Conservation (phyloP, 2,888 invertebrate genomes). For the Deilephila elpenor region DNA sequence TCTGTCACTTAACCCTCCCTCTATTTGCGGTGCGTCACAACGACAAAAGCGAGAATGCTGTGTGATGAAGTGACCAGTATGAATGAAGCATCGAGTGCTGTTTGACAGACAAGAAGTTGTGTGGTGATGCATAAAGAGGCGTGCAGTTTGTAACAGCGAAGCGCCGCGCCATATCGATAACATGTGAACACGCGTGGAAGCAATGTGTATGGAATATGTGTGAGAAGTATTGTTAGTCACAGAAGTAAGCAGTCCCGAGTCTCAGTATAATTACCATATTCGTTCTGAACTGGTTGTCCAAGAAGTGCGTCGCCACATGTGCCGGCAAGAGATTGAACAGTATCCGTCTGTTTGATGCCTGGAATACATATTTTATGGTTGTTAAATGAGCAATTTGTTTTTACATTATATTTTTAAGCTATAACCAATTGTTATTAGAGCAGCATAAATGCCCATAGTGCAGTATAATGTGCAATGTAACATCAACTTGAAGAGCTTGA, state of each 20-base stretch:
- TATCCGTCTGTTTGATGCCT: constrained; percentile 93
- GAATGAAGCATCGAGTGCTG: neutral
- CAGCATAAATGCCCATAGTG: no score
- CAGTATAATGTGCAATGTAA: no score
- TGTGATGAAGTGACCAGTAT: constrained; percentile 16
- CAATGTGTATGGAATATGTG: neutral
- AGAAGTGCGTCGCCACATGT: constrained; percentile 96
- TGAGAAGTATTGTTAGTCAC: neutral
- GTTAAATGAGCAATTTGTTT: no score
- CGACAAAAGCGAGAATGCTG: constrained; percentile 35
- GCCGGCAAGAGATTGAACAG: constrained; percentile 95
- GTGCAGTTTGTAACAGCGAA: neutral
- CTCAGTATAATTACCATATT: constrained; percentile 86
- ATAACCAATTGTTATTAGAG: no score
- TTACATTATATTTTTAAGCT: no score
- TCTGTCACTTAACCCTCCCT: constrained; percentile 20
- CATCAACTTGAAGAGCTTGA: no score
- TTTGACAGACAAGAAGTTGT: neutral
- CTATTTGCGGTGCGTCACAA: constrained; percentile 39
- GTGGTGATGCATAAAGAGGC: neutral
- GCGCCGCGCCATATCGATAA: neutral
- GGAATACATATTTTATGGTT: constrained; percentile 32
- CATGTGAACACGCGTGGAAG: constrained; percentile 6
- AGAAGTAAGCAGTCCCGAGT: constrained; percentile 15
- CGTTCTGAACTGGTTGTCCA: constrained; percentile 94